Conservation (phyloP, 2,888 invertebrate species). For the Archaeoteleia sp. region DNA sequence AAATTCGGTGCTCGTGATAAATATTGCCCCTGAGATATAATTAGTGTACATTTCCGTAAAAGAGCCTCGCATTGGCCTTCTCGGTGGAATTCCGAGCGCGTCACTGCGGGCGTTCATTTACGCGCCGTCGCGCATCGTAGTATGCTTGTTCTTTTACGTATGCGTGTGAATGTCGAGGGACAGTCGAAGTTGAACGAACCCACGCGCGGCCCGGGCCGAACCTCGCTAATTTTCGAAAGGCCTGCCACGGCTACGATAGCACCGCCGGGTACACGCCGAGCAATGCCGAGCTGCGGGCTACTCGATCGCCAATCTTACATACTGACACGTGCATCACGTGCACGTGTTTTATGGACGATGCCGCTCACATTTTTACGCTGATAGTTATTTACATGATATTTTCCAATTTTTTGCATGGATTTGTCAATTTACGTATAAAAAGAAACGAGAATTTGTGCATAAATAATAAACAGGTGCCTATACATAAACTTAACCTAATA, state of each 20-base stretch:
- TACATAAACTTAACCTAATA: too few relatives aligned
- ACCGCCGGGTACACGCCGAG: constrained; percentile 12
- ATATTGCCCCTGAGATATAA: too few relatives aligned
- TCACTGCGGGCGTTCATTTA: constrained; percentile 1
- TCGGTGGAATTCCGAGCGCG: too few relatives aligned
- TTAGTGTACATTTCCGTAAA: too few relatives aligned
- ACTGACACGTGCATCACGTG: constrained; percentile 26
- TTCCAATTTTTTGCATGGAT: too few relatives aligned
- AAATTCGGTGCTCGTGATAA: too few relatives aligned
- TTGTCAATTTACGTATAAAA: too few relatives aligned
- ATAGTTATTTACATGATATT: too few relatives aligned
- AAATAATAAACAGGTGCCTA: too few relatives aligned
- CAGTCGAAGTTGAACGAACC: constrained; percentile 71
- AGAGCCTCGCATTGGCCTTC: too few relatives aligned
- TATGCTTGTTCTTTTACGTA: constrained; percentile 14
- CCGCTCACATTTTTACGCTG: too few relatives aligned
- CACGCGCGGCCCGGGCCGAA: constrained; percentile 62
- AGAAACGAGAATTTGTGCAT: too few relatives aligned
- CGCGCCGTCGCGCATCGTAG: constrained; percentile 9
- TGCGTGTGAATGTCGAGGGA: constrained; percentile 46
- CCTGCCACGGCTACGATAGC: constrained; percentile 21
- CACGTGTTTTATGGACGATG: constrained; percentile 29
- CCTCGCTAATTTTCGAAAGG: constrained; percentile 65
- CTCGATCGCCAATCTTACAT: constrained; percentile 18
- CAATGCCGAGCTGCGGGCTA: neutral